Conservation (phyloP, 2,797 vertebrate genomes). For the Clamator glandarius region DNA sequence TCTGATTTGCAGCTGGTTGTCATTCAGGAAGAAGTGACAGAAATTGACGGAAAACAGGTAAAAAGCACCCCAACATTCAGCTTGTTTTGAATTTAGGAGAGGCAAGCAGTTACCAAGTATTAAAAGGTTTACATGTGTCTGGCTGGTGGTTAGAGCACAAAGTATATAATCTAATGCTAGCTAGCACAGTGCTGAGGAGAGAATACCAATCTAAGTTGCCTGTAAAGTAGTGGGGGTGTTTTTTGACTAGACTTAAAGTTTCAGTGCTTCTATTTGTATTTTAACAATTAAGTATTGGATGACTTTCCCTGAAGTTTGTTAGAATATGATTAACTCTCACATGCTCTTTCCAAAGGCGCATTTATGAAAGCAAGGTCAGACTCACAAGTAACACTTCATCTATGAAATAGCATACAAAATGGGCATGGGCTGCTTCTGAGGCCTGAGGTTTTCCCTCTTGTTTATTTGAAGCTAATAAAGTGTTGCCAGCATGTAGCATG, state of each 20-base stretch:
- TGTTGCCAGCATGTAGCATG: not conserved
- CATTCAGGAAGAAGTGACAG: slow-evolving; percentile 90
- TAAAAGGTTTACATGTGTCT: not conserved
- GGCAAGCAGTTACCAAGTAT: not conserved
- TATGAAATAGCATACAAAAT: not conserved
- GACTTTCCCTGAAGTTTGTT: not conserved
- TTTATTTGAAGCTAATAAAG: not conserved
- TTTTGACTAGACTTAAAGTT: not conserved
- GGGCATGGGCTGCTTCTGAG: rapidly evolving
- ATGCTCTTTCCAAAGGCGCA: not conserved
- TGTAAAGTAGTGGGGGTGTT: not conserved
- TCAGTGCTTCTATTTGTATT: not conserved
- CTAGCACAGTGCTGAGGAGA: not conserved
- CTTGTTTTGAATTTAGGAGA: not conserved
- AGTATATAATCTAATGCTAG: not conserved
- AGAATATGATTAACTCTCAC: not conserved
- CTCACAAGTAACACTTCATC: not conserved
- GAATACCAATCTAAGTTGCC: not conserved
- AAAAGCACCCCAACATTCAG: not conserved
- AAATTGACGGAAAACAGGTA: slow-evolving; percentile 90
- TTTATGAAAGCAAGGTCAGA: not conserved
- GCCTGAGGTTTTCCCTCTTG: not conserved
- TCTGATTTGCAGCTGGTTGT: slow-evolving; percentile 86
- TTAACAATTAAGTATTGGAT: not conserved
- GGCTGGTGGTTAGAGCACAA: not conserved